Evolutionary conservation across 2,888 invertebrate genomes (phyloP), one percentile per base, ranked within the genome.

Genomic region (Lingula anatina): DNA sequence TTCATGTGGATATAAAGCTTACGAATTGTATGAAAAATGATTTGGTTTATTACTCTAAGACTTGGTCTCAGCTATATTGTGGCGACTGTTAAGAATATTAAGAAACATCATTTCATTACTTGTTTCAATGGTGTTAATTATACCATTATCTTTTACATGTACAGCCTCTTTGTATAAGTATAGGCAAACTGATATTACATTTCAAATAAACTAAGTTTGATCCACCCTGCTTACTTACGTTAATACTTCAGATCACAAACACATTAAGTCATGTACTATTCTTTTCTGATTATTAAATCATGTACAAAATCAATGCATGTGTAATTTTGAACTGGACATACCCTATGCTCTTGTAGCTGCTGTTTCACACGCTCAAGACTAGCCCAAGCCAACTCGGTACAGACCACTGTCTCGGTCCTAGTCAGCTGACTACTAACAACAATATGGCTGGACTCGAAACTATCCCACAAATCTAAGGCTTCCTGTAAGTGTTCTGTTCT

Each of bases 101-200:
- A 59, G 5, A 59, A 83, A 58, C 52, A 94, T 82, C 62, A 91
- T 79, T 41, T 90, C 87, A 80, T 64, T 55, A 28, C 61, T 55
- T 35, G 57, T 58, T 12, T 9, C 9, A 31, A 9, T 31, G 35
- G 9, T 31, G 9, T 9, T n/a, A 31, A 12, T 35, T 56, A 55
- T 3, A 57, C 44, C 31, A 54, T 53, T 2, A 65, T 49, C 31
- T 59, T 60, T 18, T 55, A n/a, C n/a, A n/a, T n/a, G n/a, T n/a
- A n/a, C n/a, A n/a, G n/a, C n/a, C n/a, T n/a, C n/a, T n/a, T n/a
- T n/a, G n/a, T n/a, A n/a, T n/a, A n/a, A n/a, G n/a, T n/a, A n/a
- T n/a, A n/a, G n/a, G n/a, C n/a, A n/a, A n/a, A n/a, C n/a, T n/a
- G n/a, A n/a, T n/a, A n/a, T n/a, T n/a, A n/a, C n/a, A n/a, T n/a